Conservation (phyloP, 2,113 vertebrate species). For the Psittacula cyanocephala region DNA sequence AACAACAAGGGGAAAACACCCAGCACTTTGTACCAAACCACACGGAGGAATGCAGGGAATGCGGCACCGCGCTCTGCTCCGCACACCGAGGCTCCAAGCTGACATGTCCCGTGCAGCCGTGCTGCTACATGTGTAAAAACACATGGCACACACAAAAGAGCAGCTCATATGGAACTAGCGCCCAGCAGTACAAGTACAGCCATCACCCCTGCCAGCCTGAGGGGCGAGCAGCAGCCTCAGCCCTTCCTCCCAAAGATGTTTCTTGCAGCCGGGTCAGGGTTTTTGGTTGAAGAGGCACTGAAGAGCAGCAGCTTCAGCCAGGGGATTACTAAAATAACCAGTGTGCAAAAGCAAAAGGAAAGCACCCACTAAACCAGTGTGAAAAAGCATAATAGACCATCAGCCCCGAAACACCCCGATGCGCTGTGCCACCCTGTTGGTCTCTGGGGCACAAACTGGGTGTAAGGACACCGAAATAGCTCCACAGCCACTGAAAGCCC, state of each 20-base stretch:
- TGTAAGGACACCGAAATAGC: neutral
- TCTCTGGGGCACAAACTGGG: rapidly evolving
- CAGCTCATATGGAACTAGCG: rapidly evolving
- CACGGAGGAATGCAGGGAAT: neutral
- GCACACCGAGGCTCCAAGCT: neutral
- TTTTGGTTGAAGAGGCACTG: neutral
- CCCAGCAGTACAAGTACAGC: rapidly evolving
- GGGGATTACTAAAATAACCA: neutral
- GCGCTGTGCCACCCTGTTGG: rapidly evolving
- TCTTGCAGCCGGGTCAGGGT: neutral
- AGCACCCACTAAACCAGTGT: rapidly evolving
- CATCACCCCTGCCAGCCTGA: neutral
- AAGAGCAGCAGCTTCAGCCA: neutral
- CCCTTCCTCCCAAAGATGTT: neutral
- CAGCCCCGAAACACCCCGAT: rapidly evolving
- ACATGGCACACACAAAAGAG: neutral
- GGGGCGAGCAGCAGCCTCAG: neutral
- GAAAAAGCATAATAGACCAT: rapidly evolving
- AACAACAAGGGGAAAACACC: slow-evolving; percentile 36
- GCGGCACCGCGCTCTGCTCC: neutral
- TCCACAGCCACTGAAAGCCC: neutral
- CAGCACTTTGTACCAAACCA: neutral
- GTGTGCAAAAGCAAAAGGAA: neutral
- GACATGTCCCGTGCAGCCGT: rapidly evolving
- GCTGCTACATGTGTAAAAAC: rapidly evolving